Percentiles rank a stretch among this genome's conserved stretches.
Evolutionary conservation across 1,140 invertebrate species (phyloP).

Genomic region (Daktulosphaira vitifoliae): DNA sequence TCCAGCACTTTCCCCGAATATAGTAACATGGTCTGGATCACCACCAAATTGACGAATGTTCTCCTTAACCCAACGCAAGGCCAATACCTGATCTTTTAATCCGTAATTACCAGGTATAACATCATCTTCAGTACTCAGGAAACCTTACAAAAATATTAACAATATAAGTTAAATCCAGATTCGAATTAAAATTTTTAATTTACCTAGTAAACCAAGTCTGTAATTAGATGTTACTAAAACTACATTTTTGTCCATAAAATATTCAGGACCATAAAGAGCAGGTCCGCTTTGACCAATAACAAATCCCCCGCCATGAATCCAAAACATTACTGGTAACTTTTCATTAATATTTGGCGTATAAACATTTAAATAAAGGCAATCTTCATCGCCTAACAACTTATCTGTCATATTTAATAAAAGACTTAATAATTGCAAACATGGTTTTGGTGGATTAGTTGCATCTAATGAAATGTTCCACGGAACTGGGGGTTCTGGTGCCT

Average conservation of each 20-base stretch:
- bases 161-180: no score
- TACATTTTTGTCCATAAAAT: slow-evolving; percentile 45
- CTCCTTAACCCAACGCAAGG: slow-evolving; percentile 45
- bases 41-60: slow-evolving; percentile 45
- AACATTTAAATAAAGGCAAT: slow-evolving; percentile 35
- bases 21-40: slow-evolving; percentile 37
- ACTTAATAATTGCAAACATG: slow-evolving; percentile 19
- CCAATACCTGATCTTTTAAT: slow-evolving; percentile 44
- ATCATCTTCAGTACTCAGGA: slow-evolving; percentile 38
- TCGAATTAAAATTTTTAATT: background rate
- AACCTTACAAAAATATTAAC: slow-evolving; percentile 37
- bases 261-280: slow-evolving; percentile 40
- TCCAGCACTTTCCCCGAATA: slow-evolving; percentile 38
- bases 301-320: slow-evolving; percentile 50
- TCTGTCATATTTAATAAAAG: background rate
- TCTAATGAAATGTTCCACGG: slow-evolving; percentile 26
- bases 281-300: slow-evolving; percentile 39
- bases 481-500: background rate
- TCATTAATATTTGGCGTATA: slow-evolving; percentile 22
- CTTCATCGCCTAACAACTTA: slow-evolving; percentile 11
- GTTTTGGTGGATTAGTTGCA: slow-evolving; percentile 10
- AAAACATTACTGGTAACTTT: slow-evolving; percentile 46
- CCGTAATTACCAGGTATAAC: slow-evolving; percentile 43
- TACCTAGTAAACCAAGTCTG: slow-evolving; percentile 43
- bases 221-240: slow-evolving; percentile 48